Evolutionary conservation across 2,113 vertebrate genomes (phyloP).

Genomic region (Balaeniceps rex): DNA sequence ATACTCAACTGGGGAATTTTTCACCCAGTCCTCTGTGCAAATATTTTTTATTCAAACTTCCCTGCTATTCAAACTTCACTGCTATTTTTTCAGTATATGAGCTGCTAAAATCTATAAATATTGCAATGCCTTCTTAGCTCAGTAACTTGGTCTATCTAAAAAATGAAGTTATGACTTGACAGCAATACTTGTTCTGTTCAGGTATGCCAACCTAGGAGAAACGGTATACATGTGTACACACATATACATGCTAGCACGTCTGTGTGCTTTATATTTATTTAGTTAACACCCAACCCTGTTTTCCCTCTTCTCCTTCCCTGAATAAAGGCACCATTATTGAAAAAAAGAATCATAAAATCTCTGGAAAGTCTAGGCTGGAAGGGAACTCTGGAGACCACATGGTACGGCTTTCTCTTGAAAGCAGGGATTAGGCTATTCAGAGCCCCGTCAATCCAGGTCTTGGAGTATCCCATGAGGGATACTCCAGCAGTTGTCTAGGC

Average conservation of each 20-base stretch:
- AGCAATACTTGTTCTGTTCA: not conserved
- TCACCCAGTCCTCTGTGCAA: not conserved
- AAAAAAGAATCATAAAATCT: not conserved
- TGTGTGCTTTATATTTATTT: not conserved
- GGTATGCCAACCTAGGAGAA: not conserved
- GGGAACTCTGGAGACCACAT: not conserved
- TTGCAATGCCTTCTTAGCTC: not conserved
- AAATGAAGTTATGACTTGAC: not conserved
- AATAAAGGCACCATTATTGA: not conserved
- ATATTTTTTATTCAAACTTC: not conserved
- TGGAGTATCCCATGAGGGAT: not conserved
- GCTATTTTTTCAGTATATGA: not conserved
- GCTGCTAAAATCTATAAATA: not conserved
- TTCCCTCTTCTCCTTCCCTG: not conserved
- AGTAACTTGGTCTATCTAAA: not conserved
- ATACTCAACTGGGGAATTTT: not conserved
- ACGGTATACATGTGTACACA: not conserved
- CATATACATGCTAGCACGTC: accelerated
- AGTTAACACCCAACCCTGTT: not conserved
- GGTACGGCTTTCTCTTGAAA: not conserved
- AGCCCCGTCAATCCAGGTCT: not conserved
- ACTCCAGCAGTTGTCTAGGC: not conserved
- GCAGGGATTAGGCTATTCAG: not conserved
- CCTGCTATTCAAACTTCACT: not conserved
- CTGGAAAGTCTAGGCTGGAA: not conserved